A percentile compares a stretch with the other conserved stretches of the same genome.
phyloP scores from a whole-genome alignment of 2,797 vertebrate species.

The Erethizon dorsatum region DNA sequence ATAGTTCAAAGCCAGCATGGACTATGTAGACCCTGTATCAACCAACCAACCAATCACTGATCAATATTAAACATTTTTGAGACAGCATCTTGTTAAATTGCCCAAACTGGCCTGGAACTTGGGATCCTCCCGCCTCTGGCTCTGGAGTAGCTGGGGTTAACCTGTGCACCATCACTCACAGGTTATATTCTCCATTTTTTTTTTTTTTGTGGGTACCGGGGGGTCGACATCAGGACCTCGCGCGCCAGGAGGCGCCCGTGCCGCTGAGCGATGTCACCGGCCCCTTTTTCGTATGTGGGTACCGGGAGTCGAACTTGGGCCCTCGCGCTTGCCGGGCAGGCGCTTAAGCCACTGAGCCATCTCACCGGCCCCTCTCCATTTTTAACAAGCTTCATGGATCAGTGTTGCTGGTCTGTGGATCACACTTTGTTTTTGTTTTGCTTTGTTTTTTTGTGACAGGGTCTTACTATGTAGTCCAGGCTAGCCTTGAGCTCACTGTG shows the following conservation, averaged over 20 bases:
- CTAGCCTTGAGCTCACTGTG: background rate
- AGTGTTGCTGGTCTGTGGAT: too few species aligned
- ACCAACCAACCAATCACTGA: background rate
- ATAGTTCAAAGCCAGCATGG: background rate
- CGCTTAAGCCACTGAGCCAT: too few species aligned
- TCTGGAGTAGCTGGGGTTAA: background rate
- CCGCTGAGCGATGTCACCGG: too few species aligned
- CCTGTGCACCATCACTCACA: background rate
- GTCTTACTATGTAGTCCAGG: background rate
- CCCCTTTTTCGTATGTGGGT: too few species aligned
- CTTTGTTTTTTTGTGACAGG: background rate
- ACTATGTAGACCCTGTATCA: background rate
- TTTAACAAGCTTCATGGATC: background rate
- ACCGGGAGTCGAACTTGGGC: too few species aligned
- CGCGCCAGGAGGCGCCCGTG: too few species aligned
- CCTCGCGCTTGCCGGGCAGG: too few species aligned
- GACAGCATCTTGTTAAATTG: background rate
- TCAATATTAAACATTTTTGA: background rate
- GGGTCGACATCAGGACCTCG: too few species aligned
- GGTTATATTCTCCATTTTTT: background rate
- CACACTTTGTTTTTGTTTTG: background rate
- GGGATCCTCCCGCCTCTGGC: background rate
- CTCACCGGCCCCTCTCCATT: too few species aligned
- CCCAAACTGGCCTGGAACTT: background rate
- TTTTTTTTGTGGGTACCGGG: too few species aligned